phyloP scores from a whole-genome alignment of 2,888 invertebrate species.

The Peribatodes rhomboidaria region DNA sequence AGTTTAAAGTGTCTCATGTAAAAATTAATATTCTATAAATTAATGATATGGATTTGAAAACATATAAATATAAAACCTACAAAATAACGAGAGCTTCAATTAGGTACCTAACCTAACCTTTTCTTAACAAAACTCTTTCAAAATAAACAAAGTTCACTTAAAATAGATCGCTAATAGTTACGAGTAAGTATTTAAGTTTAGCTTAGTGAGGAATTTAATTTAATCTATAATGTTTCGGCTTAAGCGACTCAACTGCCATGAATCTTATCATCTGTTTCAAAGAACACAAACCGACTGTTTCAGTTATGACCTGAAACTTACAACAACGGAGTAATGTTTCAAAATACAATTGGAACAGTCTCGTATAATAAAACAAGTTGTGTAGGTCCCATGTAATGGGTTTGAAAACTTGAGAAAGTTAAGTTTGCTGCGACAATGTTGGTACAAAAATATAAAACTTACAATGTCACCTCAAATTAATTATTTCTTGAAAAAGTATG shows the following conservation, averaged over 20 bases:
- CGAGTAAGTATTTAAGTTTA: too few species aligned
- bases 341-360: constrained; percentile 21
- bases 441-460: constrained; percentile 15
- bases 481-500: neutral
- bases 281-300: constrained; percentile 2
- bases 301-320: neutral
- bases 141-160: too few species aligned
- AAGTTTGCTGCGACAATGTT: constrained; percentile 20
- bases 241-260: constrained; percentile 39
- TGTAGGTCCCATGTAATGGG: constrained; percentile 5
- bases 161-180: too few species aligned
- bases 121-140: too few species aligned
- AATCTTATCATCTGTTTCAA: constrained; percentile 41
- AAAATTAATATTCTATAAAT: constrained; percentile 23
- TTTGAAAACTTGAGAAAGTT: constrained; percentile 22
- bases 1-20: constrained; percentile 23
- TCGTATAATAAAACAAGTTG: constrained; percentile 22
- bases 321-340: neutral
- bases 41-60: too few species aligned
- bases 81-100: too few species aligned
- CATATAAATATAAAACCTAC: too few species aligned
- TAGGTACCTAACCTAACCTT: too few species aligned
- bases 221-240: constrained; percentile 50
- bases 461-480: constrained; percentile 5
- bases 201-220: constrained; percentile 60